Evolutionary conservation across 2,888 invertebrate species (phyloP).

Genomic region (Geophilus truncorum): DNA sequence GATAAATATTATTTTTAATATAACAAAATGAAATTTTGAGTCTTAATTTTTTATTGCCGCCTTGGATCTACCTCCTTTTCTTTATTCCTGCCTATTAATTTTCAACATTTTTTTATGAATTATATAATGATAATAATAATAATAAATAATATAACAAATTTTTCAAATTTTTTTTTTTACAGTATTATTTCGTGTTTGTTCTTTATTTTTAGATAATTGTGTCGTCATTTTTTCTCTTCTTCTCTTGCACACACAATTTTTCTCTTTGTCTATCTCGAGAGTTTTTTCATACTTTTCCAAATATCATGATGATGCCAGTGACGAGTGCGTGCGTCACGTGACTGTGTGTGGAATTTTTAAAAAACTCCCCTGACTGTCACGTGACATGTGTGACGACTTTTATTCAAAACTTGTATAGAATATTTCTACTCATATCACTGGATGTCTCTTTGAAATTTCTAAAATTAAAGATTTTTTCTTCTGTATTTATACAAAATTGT

Average conservation of each 20-base stretch:
- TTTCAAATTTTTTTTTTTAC: background rate
- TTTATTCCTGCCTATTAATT: constrained; percentile 14
- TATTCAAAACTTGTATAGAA: constrained; percentile 37
- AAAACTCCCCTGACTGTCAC: constrained; percentile 18
- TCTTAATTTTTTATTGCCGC: constrained; percentile 9
- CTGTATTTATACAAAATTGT: constrained; percentile 34
- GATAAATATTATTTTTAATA: background rate
- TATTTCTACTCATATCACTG: constrained; percentile 40
- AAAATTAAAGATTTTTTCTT: constrained; percentile 37
- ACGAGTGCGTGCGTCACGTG: constrained; percentile 27
- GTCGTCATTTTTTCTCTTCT: constrained; percentile 23
- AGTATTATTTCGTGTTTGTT: background rate
- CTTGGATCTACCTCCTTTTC: constrained; percentile 16
- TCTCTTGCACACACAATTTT: constrained; percentile 23
- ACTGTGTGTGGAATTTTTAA: constrained; percentile 25
- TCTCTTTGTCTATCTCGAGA: constrained; percentile 27
- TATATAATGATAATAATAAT: constrained; percentile 15
- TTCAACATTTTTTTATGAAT: background rate
- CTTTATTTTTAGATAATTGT: background rate
- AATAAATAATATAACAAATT: background rate
- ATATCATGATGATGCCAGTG: constrained; percentile 27
- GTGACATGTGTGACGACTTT: constrained; percentile 15
- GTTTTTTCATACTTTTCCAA: constrained; percentile 27
- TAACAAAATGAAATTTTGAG: constrained; percentile 6
- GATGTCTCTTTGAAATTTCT: constrained; percentile 38